These are phyloP conservation scores for Mastomys coucha DNA, from an alignment of 2,113 vertebrate genomes.

Conservation along the genomic window DNA sequence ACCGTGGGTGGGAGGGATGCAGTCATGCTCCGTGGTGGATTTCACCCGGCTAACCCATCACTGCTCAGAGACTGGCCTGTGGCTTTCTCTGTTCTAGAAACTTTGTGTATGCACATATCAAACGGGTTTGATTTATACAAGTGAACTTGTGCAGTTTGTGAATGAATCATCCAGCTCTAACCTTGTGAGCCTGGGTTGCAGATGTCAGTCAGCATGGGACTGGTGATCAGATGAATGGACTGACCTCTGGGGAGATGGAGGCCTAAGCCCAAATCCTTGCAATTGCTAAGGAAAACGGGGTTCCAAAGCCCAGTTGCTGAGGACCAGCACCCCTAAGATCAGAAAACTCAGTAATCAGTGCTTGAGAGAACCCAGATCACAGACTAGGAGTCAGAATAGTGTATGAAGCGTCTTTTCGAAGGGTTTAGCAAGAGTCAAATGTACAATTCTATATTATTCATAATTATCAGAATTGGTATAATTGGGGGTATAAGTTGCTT, in stretches of 20 bases:
- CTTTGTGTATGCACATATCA: not conserved
- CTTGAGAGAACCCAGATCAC: not conserved
- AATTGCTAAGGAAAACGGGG: not conserved
- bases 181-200: not conserved
- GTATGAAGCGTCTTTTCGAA: not conserved
- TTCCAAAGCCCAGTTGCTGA: not conserved
- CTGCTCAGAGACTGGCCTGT: not conserved
- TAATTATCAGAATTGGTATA: not conserved
- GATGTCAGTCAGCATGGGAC: not conserved
- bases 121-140: not conserved
- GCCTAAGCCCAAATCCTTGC: not conserved
- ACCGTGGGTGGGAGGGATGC: not conserved
- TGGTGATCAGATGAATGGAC: not conserved
- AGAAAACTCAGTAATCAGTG: not conserved
- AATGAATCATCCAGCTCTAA: not conserved
- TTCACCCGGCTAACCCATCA: not conserved
- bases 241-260: not conserved
- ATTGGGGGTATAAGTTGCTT: not conserved
- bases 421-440: not conserved
- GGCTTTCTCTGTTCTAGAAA: slow-evolving; percentile 3
- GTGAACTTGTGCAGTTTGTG: not conserved
- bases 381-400: not conserved
- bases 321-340: not conserved
- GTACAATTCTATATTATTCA: not conserved
- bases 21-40: not conserved